These are phyloP conservation scores for Sisyra terminalis DNA, from an alignment of 2,888 invertebrate genomes.

Conservation along the genomic window DNA sequence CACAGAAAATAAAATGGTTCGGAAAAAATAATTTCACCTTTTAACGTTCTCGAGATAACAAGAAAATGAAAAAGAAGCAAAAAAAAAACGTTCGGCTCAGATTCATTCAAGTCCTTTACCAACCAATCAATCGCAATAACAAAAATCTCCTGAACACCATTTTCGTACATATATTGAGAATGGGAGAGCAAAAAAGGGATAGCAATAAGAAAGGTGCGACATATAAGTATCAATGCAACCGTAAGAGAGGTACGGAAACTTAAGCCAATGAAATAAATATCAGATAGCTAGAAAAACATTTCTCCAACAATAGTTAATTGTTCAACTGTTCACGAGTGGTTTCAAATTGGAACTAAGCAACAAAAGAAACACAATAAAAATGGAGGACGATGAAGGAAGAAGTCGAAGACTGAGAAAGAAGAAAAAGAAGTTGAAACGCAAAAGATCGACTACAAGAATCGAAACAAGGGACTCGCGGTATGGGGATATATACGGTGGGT, in stretches of 20 bases:
- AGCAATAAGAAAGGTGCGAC: too few species aligned
- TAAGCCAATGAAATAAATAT: conserved; percentile 9
- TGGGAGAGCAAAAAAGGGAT: too few species aligned
- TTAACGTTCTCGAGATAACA: too few species aligned
- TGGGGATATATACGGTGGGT: background rate
- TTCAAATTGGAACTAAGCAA: conserved; percentile 8
- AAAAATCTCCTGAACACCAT: too few species aligned
- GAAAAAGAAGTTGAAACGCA: background rate
- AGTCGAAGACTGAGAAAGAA: background rate
- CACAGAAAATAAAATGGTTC: too few species aligned
- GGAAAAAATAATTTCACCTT: too few species aligned
- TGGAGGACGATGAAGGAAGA: background rate
- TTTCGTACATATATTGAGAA: too few species aligned
- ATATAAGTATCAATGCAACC: background rate
- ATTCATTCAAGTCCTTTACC: too few species aligned
- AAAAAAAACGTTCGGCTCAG: too few species aligned
- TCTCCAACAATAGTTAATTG: conserved; percentile 9
- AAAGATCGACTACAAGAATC: background rate
- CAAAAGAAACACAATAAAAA: conserved; percentile 7
- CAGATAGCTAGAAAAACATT: conserved; percentile 5
- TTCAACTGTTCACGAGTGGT: conserved; percentile 10
- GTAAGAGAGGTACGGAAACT: background rate
- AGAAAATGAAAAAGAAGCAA: too few species aligned
- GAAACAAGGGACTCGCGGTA: background rate
- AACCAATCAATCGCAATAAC: too few species aligned